These are phyloP conservation scores for Lutjanus campechanus DNA, from an alignment of 2,797 vertebrate genomes.

Conservation along the genomic window DNA sequence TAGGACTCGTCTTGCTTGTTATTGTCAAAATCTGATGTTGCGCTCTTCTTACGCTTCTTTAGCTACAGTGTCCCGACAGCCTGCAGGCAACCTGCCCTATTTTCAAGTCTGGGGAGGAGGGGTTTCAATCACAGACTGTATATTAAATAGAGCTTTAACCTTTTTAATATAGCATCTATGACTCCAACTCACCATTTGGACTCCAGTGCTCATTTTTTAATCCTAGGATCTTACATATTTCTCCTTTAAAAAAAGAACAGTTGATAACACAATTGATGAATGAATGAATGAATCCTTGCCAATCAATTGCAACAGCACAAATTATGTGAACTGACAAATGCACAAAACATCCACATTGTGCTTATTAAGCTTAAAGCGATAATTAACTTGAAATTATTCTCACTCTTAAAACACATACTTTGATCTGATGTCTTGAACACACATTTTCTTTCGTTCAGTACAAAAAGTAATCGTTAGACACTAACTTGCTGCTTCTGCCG, in stretches of 20 bases:
- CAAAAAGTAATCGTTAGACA: constrained; percentile 31
- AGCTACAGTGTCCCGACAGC: too few species aligned
- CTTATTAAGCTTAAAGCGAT: constrained; percentile 86
- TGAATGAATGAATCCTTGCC: constrained; percentile 16
- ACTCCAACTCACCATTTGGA: too few species aligned
- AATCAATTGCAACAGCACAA: constrained; percentile 36
- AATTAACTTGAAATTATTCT: constrained; percentile 34
- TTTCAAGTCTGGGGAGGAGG: too few species aligned
- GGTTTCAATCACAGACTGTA: too few species aligned
- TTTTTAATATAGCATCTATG: too few species aligned
- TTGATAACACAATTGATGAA: constrained; percentile 12
- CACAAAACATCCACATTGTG: constrained; percentile 82
- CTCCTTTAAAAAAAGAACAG: constrained; percentile 59
- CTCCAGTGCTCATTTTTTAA: too few species aligned
- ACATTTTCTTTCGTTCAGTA: constrained; percentile 49
- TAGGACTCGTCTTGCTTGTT: too few species aligned
- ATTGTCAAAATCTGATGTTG: too few species aligned
- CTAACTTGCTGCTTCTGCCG: constrained; percentile 11
- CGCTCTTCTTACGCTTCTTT: too few species aligned
- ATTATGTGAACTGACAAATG: constrained; percentile 63
- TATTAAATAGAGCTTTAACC: too few species aligned
- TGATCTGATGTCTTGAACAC: constrained; percentile 31
- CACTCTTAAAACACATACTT: constrained; percentile 41
- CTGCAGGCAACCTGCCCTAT: too few species aligned
- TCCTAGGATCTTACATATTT: too few species aligned